Conservation (phyloP, 2,113 vertebrate species). For the Dasyurus viverrinus region DNA sequence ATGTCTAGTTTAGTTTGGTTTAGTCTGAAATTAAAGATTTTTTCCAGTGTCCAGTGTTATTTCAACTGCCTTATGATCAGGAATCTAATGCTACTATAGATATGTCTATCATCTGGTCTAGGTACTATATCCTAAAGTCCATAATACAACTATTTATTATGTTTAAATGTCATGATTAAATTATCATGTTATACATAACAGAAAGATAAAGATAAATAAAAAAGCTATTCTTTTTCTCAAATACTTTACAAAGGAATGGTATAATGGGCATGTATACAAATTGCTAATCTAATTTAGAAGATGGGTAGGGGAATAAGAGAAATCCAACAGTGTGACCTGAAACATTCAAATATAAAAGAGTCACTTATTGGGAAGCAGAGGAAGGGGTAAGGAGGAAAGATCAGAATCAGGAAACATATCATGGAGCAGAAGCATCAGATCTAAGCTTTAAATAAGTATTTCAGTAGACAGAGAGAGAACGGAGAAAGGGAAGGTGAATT, state of each 20-base stretch:
- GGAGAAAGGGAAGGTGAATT: not conserved
- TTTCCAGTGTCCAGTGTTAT: not conserved
- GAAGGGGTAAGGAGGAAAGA: not conserved
- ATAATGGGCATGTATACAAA: not conserved
- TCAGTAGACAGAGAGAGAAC: not conserved
- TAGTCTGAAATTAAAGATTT: slow-evolving; percentile 2
- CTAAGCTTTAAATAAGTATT: not conserved
- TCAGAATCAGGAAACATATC: not conserved
- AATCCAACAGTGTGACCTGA: not conserved
- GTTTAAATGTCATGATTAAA: not conserved
- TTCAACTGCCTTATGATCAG: slow-evolving; percentile 1
- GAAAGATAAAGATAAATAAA: not conserved
- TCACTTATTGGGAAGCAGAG: not conserved
- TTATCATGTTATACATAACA: not conserved
- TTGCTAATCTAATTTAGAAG: not conserved
- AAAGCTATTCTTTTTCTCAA: not conserved
- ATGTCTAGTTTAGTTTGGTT: not conserved
- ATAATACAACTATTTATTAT: not conserved
- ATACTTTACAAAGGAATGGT: not conserved
- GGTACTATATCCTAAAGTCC: not conserved
- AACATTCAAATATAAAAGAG: not conserved
- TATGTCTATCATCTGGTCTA: not conserved
- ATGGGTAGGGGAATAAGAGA: not conserved
- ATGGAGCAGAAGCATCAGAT: not conserved
- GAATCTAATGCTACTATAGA: not conserved